Conservation (phyloP, 2,888 invertebrate genomes). For the Germaria angustata region DNA sequence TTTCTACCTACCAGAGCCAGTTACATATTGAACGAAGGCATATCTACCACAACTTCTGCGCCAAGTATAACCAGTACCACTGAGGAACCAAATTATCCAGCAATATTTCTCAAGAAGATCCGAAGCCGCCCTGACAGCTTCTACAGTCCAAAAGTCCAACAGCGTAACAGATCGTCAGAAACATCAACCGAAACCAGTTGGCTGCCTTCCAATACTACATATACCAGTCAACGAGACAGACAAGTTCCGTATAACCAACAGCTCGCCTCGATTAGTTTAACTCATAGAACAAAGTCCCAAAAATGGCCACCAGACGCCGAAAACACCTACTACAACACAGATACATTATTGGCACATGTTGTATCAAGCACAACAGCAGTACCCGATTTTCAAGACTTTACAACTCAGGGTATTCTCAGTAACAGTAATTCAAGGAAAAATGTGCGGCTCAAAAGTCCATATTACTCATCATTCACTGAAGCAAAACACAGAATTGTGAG, state of each 20-base stretch:
- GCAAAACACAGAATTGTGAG: conserved; percentile 68
- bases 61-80: conserved; percentile 68
- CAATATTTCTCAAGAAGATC: conserved; percentile 72
- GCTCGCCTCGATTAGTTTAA: conserved; percentile 60
- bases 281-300: conserved; percentile 69
- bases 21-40: conserved; percentile 1
- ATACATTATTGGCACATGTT: neutral
- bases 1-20: conserved; percentile 9
- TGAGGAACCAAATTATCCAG: conserved; percentile 76
- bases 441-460: conserved; percentile 45
- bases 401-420: neutral
- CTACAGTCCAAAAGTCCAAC: conserved; percentile 21
- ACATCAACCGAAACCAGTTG: conserved; percentile 37
- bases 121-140: conserved; percentile 67
- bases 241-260: conserved; percentile 40
- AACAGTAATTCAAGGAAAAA: conserved; percentile 39
- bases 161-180: conserved; percentile 57
- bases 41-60: conserved; percentile 1
- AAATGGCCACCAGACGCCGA: conserved; percentile 73
- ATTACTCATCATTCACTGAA: neutral
- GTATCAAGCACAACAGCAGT: conserved; percentile 34
- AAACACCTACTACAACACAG: conserved; percentile 43
- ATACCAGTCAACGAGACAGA: conserved; percentile 13
- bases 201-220: conserved; percentile 54
- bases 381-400: conserved; percentile 2